These are phyloP conservation scores for Holocentrus rufus DNA, from an alignment of 2,797 vertebrate species.

Conservation along the genomic window DNA sequence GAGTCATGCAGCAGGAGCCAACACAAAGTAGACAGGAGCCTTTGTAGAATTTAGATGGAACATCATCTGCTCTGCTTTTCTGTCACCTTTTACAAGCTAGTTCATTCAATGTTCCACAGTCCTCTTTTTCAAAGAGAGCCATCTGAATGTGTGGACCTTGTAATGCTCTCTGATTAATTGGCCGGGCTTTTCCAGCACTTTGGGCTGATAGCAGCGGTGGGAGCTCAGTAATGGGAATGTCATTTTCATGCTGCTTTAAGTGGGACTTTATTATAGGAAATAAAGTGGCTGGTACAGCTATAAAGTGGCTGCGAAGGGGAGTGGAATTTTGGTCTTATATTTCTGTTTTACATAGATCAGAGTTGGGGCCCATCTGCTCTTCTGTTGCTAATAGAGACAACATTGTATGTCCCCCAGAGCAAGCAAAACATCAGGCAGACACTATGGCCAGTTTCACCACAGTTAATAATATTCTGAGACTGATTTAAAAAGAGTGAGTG, in stretches of 20 bases:
- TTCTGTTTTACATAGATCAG: slow-evolving; percentile 40
- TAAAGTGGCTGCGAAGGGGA: slow-evolving; percentile 58
- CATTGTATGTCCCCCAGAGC: slow-evolving; percentile 1
- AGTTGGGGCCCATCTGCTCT: slow-evolving; percentile 22
- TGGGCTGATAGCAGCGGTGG: slow-evolving; percentile 66
- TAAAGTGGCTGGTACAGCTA: slow-evolving; percentile 64
- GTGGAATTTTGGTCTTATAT: slow-evolving; percentile 41
- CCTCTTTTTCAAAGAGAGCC: slow-evolving; percentile 39
- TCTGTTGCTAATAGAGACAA: slow-evolving; percentile 28
- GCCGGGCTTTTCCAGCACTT: slow-evolving; percentile 66
- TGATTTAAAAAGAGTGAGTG: slow-evolving; percentile 14
- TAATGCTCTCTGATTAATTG: slow-evolving; percentile 70
- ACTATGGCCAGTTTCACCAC: not conserved
- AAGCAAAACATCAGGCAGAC: not conserved
- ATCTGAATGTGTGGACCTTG: slow-evolving; percentile 58
- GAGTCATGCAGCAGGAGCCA: not conserved
- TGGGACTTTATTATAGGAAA: slow-evolving; percentile 73
- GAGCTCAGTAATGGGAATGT: slow-evolving; percentile 69
- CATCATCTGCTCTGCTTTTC: slow-evolving; percentile 10
- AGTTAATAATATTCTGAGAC: slow-evolving; percentile 25
- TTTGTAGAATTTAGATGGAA: slow-evolving; percentile 14
- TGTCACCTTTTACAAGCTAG: slow-evolving; percentile 22
- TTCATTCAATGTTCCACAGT: slow-evolving; percentile 32
- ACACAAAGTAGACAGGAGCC: slow-evolving; percentile 6
- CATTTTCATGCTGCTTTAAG: slow-evolving; percentile 75